Evolutionary conservation across 2,797 vertebrate genomes (phyloP).

Genomic region (Tauraco hartlaubi): DNA sequence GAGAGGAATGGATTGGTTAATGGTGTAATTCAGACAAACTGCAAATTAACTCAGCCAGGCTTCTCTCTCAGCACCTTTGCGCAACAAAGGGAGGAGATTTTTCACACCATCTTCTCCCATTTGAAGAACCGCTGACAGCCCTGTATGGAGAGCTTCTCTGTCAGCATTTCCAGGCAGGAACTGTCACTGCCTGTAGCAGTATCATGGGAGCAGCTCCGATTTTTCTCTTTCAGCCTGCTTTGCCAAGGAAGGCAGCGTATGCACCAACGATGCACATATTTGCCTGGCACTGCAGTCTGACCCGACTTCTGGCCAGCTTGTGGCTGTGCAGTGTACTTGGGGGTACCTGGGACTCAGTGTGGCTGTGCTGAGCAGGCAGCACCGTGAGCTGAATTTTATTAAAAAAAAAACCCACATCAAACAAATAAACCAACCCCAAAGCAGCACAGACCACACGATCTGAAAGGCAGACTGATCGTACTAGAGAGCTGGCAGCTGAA

Average conservation of each 20-base stretch:
- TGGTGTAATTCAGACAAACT: not conserved
- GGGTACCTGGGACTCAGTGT: not conserved
- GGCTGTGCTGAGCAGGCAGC: not conserved
- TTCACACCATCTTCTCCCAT: not conserved
- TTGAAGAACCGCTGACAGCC: not conserved
- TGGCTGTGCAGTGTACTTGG: rapidly evolving
- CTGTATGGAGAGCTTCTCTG: not conserved
- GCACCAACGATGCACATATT: not conserved
- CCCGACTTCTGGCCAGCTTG: not conserved
- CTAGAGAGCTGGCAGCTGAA: not conserved
- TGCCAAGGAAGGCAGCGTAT: not conserved
- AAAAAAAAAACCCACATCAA: not conserved
- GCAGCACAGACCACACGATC: not conserved
- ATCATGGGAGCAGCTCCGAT: not conserved
- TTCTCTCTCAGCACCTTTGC: not conserved
- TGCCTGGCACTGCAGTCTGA: not conserved
- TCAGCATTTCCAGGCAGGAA: not conserved
- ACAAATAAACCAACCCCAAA: not conserved
- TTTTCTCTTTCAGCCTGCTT: not conserved
- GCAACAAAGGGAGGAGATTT: not conserved
- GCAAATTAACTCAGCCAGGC: not conserved
- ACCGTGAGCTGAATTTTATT: not conserved
- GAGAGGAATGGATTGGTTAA: not conserved
- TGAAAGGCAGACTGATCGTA: not conserved
- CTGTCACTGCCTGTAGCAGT: not conserved